Evolutionary conservation across 2,797 vertebrate genomes (phyloP), one percentile per base, ranked within the genome.

Genomic region (Anguilla pacifica): DNA sequence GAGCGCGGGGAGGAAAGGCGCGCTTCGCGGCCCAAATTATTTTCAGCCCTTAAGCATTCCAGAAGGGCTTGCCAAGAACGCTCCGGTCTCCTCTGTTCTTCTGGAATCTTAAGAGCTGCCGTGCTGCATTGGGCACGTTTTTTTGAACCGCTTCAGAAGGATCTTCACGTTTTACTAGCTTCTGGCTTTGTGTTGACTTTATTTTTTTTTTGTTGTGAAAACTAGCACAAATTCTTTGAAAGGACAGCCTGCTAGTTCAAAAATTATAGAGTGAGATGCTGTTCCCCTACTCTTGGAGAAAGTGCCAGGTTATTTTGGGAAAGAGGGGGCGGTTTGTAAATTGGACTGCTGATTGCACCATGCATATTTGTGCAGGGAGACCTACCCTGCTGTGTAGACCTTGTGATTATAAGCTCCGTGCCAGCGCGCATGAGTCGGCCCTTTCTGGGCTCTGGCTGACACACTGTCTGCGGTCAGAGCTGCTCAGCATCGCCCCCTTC

Each of bases 1-100:
- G 87, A 22, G 19, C 70, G 88, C 74, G 85, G 85, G 85, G 89
- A 91, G 87, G 0, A 83, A 46, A 88, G 86, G 84, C 88, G 74
- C 85, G 86, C 84, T 89, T 87, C 87, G 64, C 53, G 89, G 81
- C 86, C 31, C 49, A 91, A 91, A 91, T 91, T 90, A 91, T 89
- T 89, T 88, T 86, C 88, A 89, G 90, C 89, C 90, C 90, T 85
- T 83, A 83, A 86, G 77, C 90, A 92, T 91, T 91, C 88, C 87
- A 90, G 83, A 57, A 25, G 72, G 1, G 55, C 22, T 86, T 89
- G 91, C 89, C 91, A 91, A 91, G 88, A 89, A 91, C 89, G 86
- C 86, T 86, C 86, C 70, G 85, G 13, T 59, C 39, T 86, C 49
- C 82, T 59, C 39, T 57, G 46, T 1, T 13, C 19, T n/a, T 22